phyloP scores from a whole-genome alignment of 2,797 vertebrate species.

The Sebastes itinus region DNA sequence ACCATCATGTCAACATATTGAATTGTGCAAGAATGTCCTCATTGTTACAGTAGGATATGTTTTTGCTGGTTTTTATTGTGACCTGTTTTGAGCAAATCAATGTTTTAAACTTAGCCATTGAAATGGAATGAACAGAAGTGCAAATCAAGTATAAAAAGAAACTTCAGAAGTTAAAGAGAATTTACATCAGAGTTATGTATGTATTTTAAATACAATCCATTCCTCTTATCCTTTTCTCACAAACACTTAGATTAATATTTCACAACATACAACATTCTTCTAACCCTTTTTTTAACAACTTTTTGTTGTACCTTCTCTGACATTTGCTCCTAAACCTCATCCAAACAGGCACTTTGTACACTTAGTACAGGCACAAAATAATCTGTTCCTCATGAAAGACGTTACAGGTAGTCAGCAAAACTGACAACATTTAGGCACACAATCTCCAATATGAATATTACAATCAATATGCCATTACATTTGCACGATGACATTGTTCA shows the following conservation, averaged over 20 bases:
- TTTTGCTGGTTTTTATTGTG: slow-evolving; percentile 5
- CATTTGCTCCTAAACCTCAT: slow-evolving; percentile 27
- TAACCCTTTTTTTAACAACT: slow-evolving; percentile 19
- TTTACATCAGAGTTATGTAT: slow-evolving; percentile 46
- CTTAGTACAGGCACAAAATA: slow-evolving; percentile 4
- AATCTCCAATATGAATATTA: slow-evolving; percentile 13
- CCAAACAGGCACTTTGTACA: slow-evolving; percentile 27
- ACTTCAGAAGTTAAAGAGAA: slow-evolving; percentile 59
- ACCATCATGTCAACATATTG: slow-evolving; percentile 14
- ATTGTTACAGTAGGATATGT: slow-evolving; percentile 5
- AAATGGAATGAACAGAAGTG: slow-evolving; percentile 68
- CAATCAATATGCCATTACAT: slow-evolving; percentile 44
- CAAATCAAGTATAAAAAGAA: slow-evolving; percentile 70
- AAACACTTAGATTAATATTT: slow-evolving; percentile 23
- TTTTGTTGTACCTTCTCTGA: slow-evolving; percentile 24
- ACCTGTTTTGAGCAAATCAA: slow-evolving; percentile 36
- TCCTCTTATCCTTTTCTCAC: slow-evolving; percentile 29
- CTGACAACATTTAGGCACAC: neutral
- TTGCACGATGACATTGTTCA: slow-evolving; percentile 9
- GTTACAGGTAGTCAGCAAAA: slow-evolving; percentile 22
- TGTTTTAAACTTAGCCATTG: slow-evolving; percentile 24
- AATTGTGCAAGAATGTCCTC: slow-evolving; percentile 7
- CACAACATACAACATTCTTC: slow-evolving; percentile 50
- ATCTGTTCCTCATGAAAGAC: slow-evolving; percentile 9
- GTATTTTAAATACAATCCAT: slow-evolving; percentile 58